Evolutionary conservation across 1,140 invertebrate species (phyloP), one percentile per base, ranked within the genome.

Genomic region (Charaxes varanes): DNA sequence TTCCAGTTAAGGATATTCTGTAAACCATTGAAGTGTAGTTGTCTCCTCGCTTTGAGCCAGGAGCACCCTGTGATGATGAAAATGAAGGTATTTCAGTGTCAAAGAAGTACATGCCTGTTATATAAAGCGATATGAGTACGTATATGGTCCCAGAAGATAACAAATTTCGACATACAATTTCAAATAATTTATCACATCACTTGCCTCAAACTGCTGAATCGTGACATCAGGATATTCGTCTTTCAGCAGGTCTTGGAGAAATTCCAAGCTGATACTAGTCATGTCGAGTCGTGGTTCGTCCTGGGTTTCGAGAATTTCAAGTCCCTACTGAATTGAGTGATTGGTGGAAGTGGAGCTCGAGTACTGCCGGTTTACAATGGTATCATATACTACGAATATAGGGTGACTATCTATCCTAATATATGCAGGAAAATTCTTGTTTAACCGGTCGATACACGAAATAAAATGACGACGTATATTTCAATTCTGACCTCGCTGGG

Each of bases 1-100:
- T 72, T 0, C 90, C 90, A 45, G 86, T 87, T 0, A 89, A 64
- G 0, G 79, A 77, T 17, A 91, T 79, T 7, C 90, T 86, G 60
- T 91, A 91, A 0, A 91, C 65, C 85, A 91, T 90, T 5, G 90
- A 91, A 0, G 90, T 91, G 51, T 92, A 91, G 62, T 91, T 92
- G 47, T 92, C 90, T 3, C 90, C 90, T 19, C 90, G 82, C 37
- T 89, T 89, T 0, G 90, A 90, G 3, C 89, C 90, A 4, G 85
- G 88, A n/a, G 88, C 86, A 42, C 89, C 86, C 82, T 90, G 62
- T 7, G 83, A n/a, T n/a, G n/a, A n/a, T n/a, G 47, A 21, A 35
- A 44, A 36, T 30, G n/a, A 11, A 10, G 10, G 3, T 12, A 22
- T 6, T n/a, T 22, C 2, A 22, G n/a, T n/a, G n/a, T 22, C 2